Percentiles rank a stretch among this genome's conserved stretches.
Evolutionary conservation across 2,113 vertebrate species (phyloP).

Genomic region (Aleadryas rufinucha): DNA sequence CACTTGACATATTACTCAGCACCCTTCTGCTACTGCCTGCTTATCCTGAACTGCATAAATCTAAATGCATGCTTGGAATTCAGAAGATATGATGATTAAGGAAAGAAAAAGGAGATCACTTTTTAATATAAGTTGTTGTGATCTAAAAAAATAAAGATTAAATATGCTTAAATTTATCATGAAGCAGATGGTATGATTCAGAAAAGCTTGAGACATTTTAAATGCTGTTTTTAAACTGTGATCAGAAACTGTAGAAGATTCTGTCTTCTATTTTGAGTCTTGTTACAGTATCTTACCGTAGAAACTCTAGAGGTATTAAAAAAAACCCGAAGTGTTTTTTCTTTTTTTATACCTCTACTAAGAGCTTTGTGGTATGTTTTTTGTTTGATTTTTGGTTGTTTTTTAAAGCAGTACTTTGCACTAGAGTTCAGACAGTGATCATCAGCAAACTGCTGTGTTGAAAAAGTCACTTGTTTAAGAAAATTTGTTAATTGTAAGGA

Average conservation of each 20-base stretch:
- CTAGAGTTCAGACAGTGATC: neutral
- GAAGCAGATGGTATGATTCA: neutral
- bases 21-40: neutral
- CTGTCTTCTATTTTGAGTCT: neutral
- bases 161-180: neutral
- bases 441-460: neutral
- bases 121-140: neutral
- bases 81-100: neutral
- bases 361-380: neutral
- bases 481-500: neutral
- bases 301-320: neutral
- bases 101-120: neutral
- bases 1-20: neutral
- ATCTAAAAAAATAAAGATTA: neutral
- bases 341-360: neutral
- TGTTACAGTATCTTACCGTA: neutral
- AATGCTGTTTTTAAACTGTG: neutral
- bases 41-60: neutral
- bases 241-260: neutral
- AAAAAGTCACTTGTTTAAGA: neutral
- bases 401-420: neutral
- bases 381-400: neutral
- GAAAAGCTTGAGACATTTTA: neutral
- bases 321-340: neutral
- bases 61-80: neutral